A percentile compares a stretch with the other conserved stretches of the same genome.
Evolutionary conservation across 2,797 vertebrate species (phyloP).

Genomic region (Anguilla megastoma): DNA sequence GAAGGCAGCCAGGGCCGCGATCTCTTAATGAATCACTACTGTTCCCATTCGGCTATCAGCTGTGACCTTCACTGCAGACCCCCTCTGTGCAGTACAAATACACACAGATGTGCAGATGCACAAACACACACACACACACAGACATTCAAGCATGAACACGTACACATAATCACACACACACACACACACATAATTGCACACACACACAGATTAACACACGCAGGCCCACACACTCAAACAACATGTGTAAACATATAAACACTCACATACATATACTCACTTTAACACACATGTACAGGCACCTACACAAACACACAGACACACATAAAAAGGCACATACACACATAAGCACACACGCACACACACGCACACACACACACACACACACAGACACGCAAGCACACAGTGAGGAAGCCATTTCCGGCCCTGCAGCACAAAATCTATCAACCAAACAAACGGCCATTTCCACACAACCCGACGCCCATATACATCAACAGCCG

Average conservation of each 20-base stretch:
- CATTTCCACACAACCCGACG: slow-evolving; percentile 74
- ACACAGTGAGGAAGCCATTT: slow-evolving; percentile 81
- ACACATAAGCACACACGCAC: slow-evolving; percentile 14
- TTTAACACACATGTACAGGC: slow-evolving; percentile 9
- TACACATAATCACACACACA: slow-evolving; percentile 64
- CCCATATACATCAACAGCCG: slow-evolving; percentile 84
- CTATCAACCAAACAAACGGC: slow-evolving; percentile 92
- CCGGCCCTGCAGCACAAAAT: slow-evolving; percentile 69
- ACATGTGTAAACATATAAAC: slow-evolving; percentile 62
- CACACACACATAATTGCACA: slow-evolving; percentile 42
- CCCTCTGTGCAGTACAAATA: slow-evolving; percentile 44
- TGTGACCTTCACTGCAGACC: slow-evolving; percentile 81
- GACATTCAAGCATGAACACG: slow-evolving; percentile 22
- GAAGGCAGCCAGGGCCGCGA: slow-evolving; percentile 1
- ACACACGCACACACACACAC: slow-evolving; percentile 65
- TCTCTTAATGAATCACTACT: slow-evolving; percentile 71
- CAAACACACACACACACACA: slow-evolving; percentile 51
- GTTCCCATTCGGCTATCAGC: slow-evolving; percentile 80
- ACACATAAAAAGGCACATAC: slow-evolving; percentile 59
- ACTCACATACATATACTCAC: neutral
- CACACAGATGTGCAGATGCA: slow-evolving; percentile 38
- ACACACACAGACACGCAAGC: slow-evolving; percentile 56
- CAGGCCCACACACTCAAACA: slow-evolving; percentile 39
- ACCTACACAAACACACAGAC: slow-evolving; percentile 64
- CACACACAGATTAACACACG: slow-evolving; percentile 48